These are phyloP conservation scores for Adrianichthys oophorus DNA, from an alignment of 2,797 vertebrate genomes.

Conservation along the genomic window DNA sequence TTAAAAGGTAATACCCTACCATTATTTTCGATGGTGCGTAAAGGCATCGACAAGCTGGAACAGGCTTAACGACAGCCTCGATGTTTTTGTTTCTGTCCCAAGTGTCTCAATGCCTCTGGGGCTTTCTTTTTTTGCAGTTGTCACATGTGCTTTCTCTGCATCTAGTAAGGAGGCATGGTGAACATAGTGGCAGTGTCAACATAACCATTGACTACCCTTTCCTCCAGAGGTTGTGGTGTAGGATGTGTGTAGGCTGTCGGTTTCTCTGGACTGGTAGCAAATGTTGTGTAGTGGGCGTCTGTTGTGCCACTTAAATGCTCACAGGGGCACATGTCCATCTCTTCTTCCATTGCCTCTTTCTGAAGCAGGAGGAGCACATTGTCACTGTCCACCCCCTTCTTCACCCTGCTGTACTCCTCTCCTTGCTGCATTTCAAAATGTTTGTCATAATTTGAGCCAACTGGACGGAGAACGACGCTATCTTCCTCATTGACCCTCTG, in stretches of 20 bases:
- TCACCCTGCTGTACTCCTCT: constrained; percentile 88
- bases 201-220: constrained; percentile 77
- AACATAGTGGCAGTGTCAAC: constrained; percentile 83
- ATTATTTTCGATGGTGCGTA: no score
- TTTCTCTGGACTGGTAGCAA: constrained; percentile 53
- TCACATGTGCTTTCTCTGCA: background rate
- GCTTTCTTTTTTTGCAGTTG: constrained; percentile 26
- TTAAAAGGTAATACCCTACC: no score
- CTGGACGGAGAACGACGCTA: constrained; percentile 79
- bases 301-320: constrained; percentile 46
- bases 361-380: constrained; percentile 84
- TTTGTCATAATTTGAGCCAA: constrained; percentile 46
- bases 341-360: constrained; percentile 54
- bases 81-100: constrained; percentile 2
- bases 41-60: no score
- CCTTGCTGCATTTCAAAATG: background rate
- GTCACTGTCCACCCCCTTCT: constrained; percentile 75
- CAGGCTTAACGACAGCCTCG: no score
- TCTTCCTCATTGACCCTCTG: constrained; percentile 82
- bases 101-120: background rate
- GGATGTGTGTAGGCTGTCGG: constrained; percentile 30
- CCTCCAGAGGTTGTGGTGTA: constrained; percentile 37
- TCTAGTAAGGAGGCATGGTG: constrained; percentile 58
- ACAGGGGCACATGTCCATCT: constrained; percentile 23
- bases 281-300: constrained; percentile 26